Evolutionary conservation across 2,113 vertebrate species (phyloP), one percentile per base, ranked within the genome.

Genomic region (Trichomycterus rosablanca): DNA sequence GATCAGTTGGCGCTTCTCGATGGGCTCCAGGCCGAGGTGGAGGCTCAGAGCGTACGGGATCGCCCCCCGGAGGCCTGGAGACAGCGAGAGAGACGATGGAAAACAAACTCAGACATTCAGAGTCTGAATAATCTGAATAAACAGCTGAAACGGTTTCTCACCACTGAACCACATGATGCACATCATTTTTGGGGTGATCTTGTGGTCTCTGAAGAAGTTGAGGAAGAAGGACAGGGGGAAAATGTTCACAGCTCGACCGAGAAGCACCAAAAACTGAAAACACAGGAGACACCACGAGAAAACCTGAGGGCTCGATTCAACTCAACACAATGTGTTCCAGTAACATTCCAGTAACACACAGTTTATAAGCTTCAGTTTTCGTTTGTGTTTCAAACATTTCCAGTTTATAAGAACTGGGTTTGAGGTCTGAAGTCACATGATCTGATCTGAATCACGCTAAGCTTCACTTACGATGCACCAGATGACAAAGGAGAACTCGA

Each of bases 101-200:
- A n/a, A n/a, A n/a, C n/a, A n/a, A n/a, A n/a, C n/a, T n/a, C n/a
- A n/a, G n/a, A n/a, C n/a, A n/a, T n/a, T n/a, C 5, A 22, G 12
- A 32, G 32, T 12, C 26, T 7, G 24, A 22, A 35, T 1, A 59
- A 23, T 54, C 1, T 14, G 3, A n/a, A n/a, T n/a, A n/a, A n/a
- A n/a, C n/a, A n/a, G n/a, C n/a, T n/a, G n/a, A 37, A 18, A 12
- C 7, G 1, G 1, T 7, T 11, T 77, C 94, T 95, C 78, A 98
- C 96, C 96, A 22, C 96, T 99, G 67, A 99, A 98, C 96, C 96
- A 99, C 96, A 99, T 98, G 80, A 99, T 93, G 78, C 94, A 99
- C 95, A 96, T 97, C 96, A 99, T 99, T 78, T 99, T 98, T 0
- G 96, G 95, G 0, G 91, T 99, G 83, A 99, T 99, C 79, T 95